Percentiles rank a stretch among this genome's conserved stretches.
These are phyloP conservation scores for Tricholaema leucomelas DNA, from an alignment of 2,113 vertebrate genomes.

Conservation along the genomic window DNA sequence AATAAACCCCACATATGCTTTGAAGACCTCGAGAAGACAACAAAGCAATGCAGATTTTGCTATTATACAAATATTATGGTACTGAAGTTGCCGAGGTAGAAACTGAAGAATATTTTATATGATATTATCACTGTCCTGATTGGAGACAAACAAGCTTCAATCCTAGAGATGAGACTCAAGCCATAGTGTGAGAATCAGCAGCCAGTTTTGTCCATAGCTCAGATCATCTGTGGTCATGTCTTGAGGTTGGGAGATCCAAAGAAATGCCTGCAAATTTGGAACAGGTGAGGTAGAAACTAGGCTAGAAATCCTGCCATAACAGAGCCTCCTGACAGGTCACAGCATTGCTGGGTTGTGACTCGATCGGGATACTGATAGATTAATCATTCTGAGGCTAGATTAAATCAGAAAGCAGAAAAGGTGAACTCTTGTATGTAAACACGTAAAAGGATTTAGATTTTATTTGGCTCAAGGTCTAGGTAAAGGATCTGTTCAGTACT, in stretches of 20 bases:
- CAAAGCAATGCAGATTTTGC: slow-evolving; percentile 49
- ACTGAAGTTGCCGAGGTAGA: slow-evolving; percentile 42
- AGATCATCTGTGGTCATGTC: neutral
- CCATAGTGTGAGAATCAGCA: neutral
- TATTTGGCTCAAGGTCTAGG: neutral
- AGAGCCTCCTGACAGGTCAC: neutral
- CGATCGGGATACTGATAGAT: neutral
- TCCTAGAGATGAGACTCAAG: neutral
- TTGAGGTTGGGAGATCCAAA: neutral
- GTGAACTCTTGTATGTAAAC: neutral
- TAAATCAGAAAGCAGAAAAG: neutral
- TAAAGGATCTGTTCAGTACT: neutral
- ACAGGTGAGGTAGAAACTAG: neutral
- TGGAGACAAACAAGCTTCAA: slow-evolving; percentile 35
- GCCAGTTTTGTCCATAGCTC: neutral
- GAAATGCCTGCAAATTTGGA: slow-evolving; percentile 14
- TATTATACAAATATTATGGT: slow-evolving; percentile 47
- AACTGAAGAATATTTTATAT: slow-evolving; percentile 19
- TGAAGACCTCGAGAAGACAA: slow-evolving; percentile 2
- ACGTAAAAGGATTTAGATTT: neutral
- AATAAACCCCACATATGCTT: slow-evolving; percentile 30
- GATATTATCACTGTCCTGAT: slow-evolving; percentile 11
- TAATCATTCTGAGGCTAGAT: neutral
- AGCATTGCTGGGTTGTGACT: neutral
- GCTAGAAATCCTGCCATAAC: neutral